These are phyloP conservation scores for Diadumene lineata DNA, from an alignment of 92 coral and sea anemone genomes.

Conservation along the genomic window DNA sequence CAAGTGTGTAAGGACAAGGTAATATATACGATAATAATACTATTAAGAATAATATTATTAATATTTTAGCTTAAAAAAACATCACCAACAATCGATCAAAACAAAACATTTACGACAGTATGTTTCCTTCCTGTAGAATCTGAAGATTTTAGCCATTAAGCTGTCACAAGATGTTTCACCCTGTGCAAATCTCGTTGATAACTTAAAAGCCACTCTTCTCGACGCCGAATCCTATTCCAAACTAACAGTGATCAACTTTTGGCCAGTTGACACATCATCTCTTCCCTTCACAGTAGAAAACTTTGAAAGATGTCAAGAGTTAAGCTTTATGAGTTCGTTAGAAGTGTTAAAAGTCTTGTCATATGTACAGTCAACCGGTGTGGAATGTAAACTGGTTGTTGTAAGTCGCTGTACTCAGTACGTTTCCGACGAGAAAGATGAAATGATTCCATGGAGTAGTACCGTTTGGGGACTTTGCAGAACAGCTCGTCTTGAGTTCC, in stretches of 20 bases:
- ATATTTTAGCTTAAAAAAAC: no score
- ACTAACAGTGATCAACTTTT: slow-evolving; percentile 50
- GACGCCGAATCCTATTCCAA: slow-evolving; percentile 16
- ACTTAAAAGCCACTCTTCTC: neutral
- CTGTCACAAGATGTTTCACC: slow-evolving; percentile 4
- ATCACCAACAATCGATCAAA: no score
- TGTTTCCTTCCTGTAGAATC: no score
- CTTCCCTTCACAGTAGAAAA: slow-evolving; percentile 1
- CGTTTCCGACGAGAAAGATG: neutral
- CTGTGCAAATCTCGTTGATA: slow-evolving; percentile 2
- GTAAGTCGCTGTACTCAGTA: slow-evolving; percentile 43
- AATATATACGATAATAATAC: neutral
- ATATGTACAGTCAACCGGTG: slow-evolving; percentile 13
- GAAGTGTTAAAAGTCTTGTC: slow-evolving; percentile 30
- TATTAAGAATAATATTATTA: neutral
- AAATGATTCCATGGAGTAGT: slow-evolving; percentile 49
- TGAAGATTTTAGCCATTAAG: slow-evolving; percentile 29
- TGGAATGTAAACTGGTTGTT: slow-evolving; percentile 42
- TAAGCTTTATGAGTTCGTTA: slow-evolving; percentile 45
- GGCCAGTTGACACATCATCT: slow-evolving; percentile 49
- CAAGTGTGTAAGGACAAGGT: slow-evolving; percentile 15
- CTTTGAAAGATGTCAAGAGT: slow-evolving; percentile 47
- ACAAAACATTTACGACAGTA: no score
- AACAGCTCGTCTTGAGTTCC: slow-evolving; percentile 59
- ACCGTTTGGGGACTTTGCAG: slow-evolving; percentile 66